A percentile compares a stretch with the other conserved stretches of the same genome.
phyloP scores from a whole-genome alignment of 2,113 vertebrate species.

The Leuciscus idus region DNA sequence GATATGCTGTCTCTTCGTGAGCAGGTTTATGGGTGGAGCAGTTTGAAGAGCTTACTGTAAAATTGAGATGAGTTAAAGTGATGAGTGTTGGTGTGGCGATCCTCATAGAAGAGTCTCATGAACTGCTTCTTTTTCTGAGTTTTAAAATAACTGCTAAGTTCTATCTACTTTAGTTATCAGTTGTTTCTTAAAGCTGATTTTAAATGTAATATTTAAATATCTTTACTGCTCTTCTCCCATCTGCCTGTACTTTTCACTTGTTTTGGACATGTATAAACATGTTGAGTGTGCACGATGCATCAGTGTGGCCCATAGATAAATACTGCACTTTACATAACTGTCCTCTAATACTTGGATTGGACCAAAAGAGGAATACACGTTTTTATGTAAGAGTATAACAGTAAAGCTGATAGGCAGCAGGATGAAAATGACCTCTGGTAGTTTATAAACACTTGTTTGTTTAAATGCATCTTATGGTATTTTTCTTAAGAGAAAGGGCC shows the following conservation, averaged over 20 bases:
- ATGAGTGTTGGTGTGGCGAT: constrained; percentile 11
- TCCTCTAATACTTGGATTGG: neutral
- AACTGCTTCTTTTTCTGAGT: neutral
- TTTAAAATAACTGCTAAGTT: neutral
- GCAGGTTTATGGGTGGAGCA: neutral
- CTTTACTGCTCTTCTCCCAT: neutral
- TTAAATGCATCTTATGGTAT: neutral
- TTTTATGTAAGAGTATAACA: neutral
- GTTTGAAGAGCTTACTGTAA: constrained; percentile 13
- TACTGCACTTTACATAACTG: neutral
- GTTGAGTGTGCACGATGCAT: constrained; percentile 37
- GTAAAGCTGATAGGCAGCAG: neutral
- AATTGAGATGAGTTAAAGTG: constrained; percentile 2
- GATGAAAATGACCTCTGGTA: neutral
- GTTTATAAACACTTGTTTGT: neutral
- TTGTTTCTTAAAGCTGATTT: neutral
- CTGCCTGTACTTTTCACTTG: neutral
- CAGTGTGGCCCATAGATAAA: neutral
- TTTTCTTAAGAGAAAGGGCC: neutral
- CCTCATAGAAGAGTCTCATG: neutral
- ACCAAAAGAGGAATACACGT: neutral
- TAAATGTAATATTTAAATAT: neutral
- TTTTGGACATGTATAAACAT: constrained; percentile 44
- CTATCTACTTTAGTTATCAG: neutral
- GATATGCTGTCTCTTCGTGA: neutral